Percentiles rank a stretch among this genome's conserved stretches.
Evolutionary conservation across 1,140 invertebrate genomes (phyloP).

Genomic region (Penaeus vannamei): DNA sequence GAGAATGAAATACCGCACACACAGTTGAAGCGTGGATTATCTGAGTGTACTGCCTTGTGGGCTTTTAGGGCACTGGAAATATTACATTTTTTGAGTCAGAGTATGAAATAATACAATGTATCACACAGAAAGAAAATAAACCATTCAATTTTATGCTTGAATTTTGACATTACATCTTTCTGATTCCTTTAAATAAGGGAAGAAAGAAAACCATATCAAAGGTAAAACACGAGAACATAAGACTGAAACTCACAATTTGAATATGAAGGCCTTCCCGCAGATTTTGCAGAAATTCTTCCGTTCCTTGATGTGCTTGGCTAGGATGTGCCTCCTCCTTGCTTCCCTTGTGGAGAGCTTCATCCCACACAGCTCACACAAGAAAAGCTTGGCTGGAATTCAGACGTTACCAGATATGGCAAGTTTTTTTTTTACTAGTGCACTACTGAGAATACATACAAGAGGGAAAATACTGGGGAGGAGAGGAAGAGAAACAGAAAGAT

Average conservation of each 20-base stretch:
- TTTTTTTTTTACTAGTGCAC: neutral
- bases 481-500: too few species aligned
- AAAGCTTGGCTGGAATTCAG: slow-evolving; percentile 16
- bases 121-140: neutral
- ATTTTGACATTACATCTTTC: too few species aligned
- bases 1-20: slow-evolving; percentile 42
- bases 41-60: slow-evolving; percentile 45
- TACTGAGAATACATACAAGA: neutral
- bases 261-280: slow-evolving; percentile 55
- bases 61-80: slow-evolving; percentile 47
- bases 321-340: slow-evolving; percentile 40
- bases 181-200: too few species aligned
- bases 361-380: slow-evolving; percentile 51
- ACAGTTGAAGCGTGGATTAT: slow-evolving; percentile 43
- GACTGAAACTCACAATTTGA: slow-evolving; percentile 47
- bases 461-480: neutral
- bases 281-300: slow-evolving; percentile 38
- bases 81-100: neutral
- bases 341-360: slow-evolving; percentile 34
- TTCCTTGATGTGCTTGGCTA: slow-evolving; percentile 54
- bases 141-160: too few species aligned
- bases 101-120: neutral
- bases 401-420: neutral
- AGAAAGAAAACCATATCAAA: too few species aligned
- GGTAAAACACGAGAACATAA: neutral